A percentile compares a stretch with the other conserved stretches of the same genome.
Evolutionary conservation across 2,797 vertebrate genomes (phyloP).

Genomic region (Falco biarmicus): DNA sequence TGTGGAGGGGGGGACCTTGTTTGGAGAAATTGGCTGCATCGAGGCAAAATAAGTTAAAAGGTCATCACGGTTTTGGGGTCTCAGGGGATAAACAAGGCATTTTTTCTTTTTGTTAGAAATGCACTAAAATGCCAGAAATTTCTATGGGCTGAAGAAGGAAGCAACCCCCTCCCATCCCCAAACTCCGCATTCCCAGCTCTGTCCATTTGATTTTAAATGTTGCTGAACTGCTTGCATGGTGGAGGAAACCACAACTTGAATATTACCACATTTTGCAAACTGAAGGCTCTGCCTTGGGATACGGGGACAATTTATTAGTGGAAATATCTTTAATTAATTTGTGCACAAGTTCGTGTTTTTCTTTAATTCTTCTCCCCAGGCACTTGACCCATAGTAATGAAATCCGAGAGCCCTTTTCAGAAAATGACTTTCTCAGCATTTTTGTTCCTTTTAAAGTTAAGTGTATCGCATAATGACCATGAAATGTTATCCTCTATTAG

Average conservation of each 20-base stretch:
- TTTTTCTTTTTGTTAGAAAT: constrained; percentile 31
- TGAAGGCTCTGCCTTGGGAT: constrained; percentile 78
- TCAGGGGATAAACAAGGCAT: neutral
- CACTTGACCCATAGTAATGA: constrained; percentile 80
- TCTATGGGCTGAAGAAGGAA: constrained; percentile 39
- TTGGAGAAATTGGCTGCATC: constrained; percentile 34
- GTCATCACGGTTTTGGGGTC: neutral
- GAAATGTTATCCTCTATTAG: constrained; percentile 82
- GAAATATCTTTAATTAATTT: constrained; percentile 84
- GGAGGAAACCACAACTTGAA: constrained; percentile 76
- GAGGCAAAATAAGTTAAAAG: constrained; percentile 45
- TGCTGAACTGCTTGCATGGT: constrained; percentile 64
- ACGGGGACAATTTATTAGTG: constrained; percentile 80
- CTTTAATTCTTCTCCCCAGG: constrained; percentile 81
- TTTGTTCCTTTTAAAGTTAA: constrained; percentile 81
- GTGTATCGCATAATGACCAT: constrained; percentile 80
- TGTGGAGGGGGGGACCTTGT: constrained; percentile 22
- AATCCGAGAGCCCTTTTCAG: constrained; percentile 78
- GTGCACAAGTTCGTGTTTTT: constrained; percentile 81
- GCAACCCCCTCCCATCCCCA: neutral
- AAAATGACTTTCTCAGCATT: constrained; percentile 81
- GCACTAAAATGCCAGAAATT: constrained; percentile 42
- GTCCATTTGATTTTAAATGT: constrained; percentile 72
- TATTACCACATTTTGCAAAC: constrained; percentile 75
- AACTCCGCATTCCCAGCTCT: constrained; percentile 14